Conservation (phyloP, 2,797 vertebrate genomes). For the Arrhamphus sclerolepis region DNA sequence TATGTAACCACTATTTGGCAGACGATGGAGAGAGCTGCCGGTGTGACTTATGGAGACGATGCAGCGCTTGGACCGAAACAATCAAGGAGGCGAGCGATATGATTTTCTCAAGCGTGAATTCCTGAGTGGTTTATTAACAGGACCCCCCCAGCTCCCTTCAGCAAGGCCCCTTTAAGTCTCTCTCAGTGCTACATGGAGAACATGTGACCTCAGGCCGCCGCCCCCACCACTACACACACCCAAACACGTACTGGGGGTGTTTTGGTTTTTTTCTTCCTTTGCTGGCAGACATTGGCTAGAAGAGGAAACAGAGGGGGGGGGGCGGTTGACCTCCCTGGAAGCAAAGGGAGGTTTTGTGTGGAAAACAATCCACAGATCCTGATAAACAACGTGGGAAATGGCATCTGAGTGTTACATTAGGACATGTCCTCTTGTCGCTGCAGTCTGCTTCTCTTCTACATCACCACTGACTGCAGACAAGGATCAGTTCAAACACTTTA, state of each 20-base stretch:
- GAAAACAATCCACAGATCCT: slow-evolving; percentile 10
- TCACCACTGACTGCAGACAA: not conserved
- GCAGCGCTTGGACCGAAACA: not conserved
- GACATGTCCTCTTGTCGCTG: not conserved
- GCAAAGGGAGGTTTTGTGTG: slow-evolving; percentile 11
- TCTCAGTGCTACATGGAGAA: slow-evolving; percentile 9
- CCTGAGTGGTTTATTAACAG: slow-evolving; percentile 21
- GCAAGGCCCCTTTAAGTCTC: slow-evolving; percentile 36
- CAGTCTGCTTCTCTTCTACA: not conserved
- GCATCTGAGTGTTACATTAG: not conserved
- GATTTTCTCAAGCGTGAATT: slow-evolving; percentile 14
- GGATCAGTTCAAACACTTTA: not conserved
- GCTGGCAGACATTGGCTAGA: not conserved
- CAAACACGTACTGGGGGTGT: not conserved
- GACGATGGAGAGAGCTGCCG: not conserved
- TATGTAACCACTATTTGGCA: slow-evolving; percentile 48
- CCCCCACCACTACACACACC: not conserved
- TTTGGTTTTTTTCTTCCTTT: slow-evolving; percentile 1
- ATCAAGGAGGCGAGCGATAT: not conserved
- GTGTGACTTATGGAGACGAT: not conserved
- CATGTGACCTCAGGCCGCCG: slow-evolving; percentile 34
- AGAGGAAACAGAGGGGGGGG: slow-evolving; percentile 1
- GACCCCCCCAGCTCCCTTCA: slow-evolving; percentile 13
- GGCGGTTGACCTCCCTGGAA: not conserved
- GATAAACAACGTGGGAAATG: slow-evolving; percentile 37